Base-by-base conservation (phyloP, 1,140 invertebrate species). In the Drosophila teissieri region DNA sequence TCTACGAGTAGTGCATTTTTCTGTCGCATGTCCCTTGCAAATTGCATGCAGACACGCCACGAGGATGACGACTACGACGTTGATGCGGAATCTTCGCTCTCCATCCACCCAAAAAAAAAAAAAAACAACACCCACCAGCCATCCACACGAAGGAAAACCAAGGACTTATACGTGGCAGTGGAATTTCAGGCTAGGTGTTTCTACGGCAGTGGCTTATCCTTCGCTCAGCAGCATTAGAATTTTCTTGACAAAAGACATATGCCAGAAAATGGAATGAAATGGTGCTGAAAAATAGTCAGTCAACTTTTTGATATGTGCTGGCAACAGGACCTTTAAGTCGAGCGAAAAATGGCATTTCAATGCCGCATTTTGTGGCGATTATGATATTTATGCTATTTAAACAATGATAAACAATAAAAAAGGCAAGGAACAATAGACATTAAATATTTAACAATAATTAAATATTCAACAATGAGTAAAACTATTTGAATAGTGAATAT, bases 1-100 rank as follows among this genome's bases (percentile, higher is more conserved):
- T 72, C 65, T 72, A n/a, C n/a, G n/a, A n/a, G n/a, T n/a, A 72
- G 51, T 70, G 68, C 68, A 72, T 54, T 70, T 72, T 37, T 72
- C 68, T 57, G 68, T 42, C 34, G 46, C 67, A 61, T 44, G 39
- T 54, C 54, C 55, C 52, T 78, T 78, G 57, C 64, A 78, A 78
- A 78, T 78, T 78, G 75, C 75, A 78, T 78, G 65, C 75, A 53
- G 48, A 74, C 75, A 78, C 75, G 75, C 75, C 74, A 78, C 49
- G 19, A 62, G 52, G 52, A 77, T 69, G 73, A 68, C 73, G 62
- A 67, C 73, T 40, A 76, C 52, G 52, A 74, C 53, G 31, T 54
- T 75, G 73, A 75, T 54, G 72, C 24, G 67, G 61, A 68, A 68
- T 65, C 64, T 53, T 65, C n/a, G n/a, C n/a, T 37, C 17, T 17